phyloP scores from a whole-genome alignment of 2,113 vertebrate genomes.

The Varanus komodoensis region DNA sequence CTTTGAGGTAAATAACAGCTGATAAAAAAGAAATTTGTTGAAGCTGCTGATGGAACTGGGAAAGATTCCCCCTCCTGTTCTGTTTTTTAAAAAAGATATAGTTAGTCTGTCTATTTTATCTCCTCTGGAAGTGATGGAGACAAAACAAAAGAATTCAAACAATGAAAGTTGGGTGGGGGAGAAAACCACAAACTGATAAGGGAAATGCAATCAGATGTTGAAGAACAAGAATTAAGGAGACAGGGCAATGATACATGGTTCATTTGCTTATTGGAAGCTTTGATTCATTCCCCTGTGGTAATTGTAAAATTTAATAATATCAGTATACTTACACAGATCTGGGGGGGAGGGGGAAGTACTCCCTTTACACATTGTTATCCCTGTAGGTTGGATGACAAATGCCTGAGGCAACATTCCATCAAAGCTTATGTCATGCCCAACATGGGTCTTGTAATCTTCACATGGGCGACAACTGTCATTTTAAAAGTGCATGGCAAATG shows the following conservation, averaged over 20 bases:
- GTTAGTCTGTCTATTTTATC: constrained; percentile 61
- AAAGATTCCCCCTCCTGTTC: too few species aligned
- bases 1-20: constrained; percentile 46
- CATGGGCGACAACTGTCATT: constrained; percentile 82
- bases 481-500: constrained; percentile 80
- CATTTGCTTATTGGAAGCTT: constrained; percentile 80
- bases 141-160: constrained; percentile 58
- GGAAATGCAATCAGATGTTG: constrained; percentile 73
- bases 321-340: constrained; percentile 82
- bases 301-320: constrained; percentile 85
- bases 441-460: constrained; percentile 84
- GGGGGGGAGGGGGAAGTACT: constrained; percentile 64
- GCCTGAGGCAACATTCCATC: constrained; percentile 84
- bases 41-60: constrained; percentile 28
- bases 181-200: constrained; percentile 65
- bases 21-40: constrained; percentile 58
- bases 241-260: constrained; percentile 80
- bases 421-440: constrained; percentile 82
- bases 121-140: constrained; percentile 58
- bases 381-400: constrained; percentile 88
- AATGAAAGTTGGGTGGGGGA: neutral
- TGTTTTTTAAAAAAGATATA: constrained; percentile 21
- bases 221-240: constrained; percentile 79
- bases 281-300: constrained; percentile 88
- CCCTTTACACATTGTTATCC: constrained; percentile 88